Evolutionary conservation across 2,797 vertebrate species (phyloP).

Genomic region (Chiropotes sagulatus): DNA sequence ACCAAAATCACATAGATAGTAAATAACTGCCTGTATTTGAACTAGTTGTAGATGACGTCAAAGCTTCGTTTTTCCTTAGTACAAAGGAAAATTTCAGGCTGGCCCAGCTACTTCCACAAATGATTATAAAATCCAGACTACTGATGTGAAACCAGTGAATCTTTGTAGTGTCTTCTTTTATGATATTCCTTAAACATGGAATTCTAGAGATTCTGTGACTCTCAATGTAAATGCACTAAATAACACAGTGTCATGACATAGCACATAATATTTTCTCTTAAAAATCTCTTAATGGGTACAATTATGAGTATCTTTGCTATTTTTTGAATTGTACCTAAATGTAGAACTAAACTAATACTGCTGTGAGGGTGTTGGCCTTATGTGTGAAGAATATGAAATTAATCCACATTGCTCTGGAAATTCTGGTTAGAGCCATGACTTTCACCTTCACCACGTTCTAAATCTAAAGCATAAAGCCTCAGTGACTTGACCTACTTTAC

Average conservation of each 20-base stretch:
- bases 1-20: neutral
- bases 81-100: neutral
- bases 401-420: neutral
- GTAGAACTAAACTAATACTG: neutral
- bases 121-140: neutral
- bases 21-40: constrained; percentile 25
- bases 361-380: neutral
- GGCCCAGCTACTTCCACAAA: neutral
- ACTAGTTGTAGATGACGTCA: neutral
- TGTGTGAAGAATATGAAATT: constrained; percentile 15
- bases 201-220: neutral
- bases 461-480: neutral
- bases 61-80: neutral
- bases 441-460: neutral
- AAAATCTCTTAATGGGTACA: neutral
- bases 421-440: neutral
- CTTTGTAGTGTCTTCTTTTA: neutral
- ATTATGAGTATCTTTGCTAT: neutral
- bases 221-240: neutral
- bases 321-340: neutral
- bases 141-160: neutral
- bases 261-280: neutral
- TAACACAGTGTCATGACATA: neutral
- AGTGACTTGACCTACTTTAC: constrained; percentile 41
- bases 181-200: neutral